Base-by-base conservation (phyloP, 2,888 invertebrate species). In the Linyphia triangularis region DNA sequence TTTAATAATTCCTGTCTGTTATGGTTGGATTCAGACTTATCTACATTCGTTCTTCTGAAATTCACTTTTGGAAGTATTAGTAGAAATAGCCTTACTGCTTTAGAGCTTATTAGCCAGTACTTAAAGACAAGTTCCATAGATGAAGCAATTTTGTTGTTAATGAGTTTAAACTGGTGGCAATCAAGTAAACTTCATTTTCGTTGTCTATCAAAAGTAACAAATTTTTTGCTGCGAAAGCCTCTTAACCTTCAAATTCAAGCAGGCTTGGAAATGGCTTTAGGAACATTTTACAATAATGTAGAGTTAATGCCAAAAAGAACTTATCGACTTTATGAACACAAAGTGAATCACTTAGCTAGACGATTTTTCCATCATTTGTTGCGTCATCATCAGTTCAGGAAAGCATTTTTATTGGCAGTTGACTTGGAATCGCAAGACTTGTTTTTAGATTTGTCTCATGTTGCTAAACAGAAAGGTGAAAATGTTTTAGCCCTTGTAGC, bases 261-360 rank as follows among this genome's bases (percentile, higher is more conserved):
- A 85, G 93, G 95, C 90, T 93, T 96, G 90, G 96, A 96, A 92
- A 95, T 95, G 90, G 96, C 97, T 10, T 93, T 98, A 26, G 97
- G 97, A 43, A 95, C 96, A 89, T 98, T 95, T 93, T 95, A 96
- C 91, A 94, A 95, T 43, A 95, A 97, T 13, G 94, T 95, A 30
- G 94, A 95, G 65, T 94, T 95, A 0, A 93, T 96, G 65, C 95
- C 95, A 81, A 94, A 95, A 90, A 94, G 95, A 19, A 94, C 95
- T 0, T 95, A 95, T 91, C 94, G 95, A 90, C 95, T 95, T 92
- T 97, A 95, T 92, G 95, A 96, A 61, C 96, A 92, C 90, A 92
- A 96, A 92, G 94, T 97, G 9, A 95, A 96, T 91, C 96, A 96
- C 92, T 94, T 98, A 57, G 97, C 97, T 0, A 94, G 98, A 91